Base-by-base conservation (phyloP, 1,140 invertebrate species). In the Drosophila nigrodunni region DNA sequence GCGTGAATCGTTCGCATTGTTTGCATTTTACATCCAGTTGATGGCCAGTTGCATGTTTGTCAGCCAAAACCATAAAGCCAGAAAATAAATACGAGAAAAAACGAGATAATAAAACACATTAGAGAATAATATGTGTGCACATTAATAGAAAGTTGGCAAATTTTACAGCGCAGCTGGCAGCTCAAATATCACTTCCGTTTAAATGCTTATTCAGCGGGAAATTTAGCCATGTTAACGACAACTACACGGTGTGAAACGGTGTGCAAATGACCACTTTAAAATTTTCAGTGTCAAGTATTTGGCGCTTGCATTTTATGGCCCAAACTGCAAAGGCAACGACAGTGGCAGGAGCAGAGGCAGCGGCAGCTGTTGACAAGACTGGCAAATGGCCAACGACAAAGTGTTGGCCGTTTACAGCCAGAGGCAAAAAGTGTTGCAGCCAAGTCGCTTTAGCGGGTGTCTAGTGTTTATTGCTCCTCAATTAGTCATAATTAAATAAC, bases 401-500 rank as follows among this genome's bases (percentile, higher is more conserved):
- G 25, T 30, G 25, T 30, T 30, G 3, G 25, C 25, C 25, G 3
- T 30, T 30, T 30, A 30, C 25, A 30, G 25, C 25, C 25, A 30
- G 6, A 5, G 66, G 47, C 30, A 11, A 52, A 52, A 34, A 11
- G 25, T 30, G 25, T 30, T 30, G 25, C 25, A 30, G 34, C 34
- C 52, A 43, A 37, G 64, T 3, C 52, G 41, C 50, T n/a, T 21
- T 18, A 47, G 37, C 39, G 47, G 11, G 11, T 35, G 7, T 59
- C 54, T 25, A 18, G 46, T 60, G 41, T 54, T 60, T 21, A 57
- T 46, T 69, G 61, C 55, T 69, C 64, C 69, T 59, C 69, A 88
- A 87, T 87, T 88, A 83, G 65, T 87, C 83, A 83, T 89, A 77
- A 87, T 88, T 82, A 80, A 89, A 87, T 74, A 74, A 77, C 77